Base-by-base conservation (phyloP, 2,888 invertebrate species). In the Melolontha melolontha region DNA sequence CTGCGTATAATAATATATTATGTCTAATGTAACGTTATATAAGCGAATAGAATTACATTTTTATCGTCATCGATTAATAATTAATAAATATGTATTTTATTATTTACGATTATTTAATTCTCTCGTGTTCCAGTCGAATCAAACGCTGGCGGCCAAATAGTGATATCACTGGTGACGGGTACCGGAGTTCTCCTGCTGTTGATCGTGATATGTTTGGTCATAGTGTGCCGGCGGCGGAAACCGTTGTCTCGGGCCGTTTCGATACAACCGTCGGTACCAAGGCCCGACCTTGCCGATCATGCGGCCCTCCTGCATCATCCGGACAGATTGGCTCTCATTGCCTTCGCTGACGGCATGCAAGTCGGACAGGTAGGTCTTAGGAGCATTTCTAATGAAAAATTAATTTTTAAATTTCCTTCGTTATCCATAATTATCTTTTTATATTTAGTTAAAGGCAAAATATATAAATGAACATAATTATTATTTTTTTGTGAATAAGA, bases 281-380 rank as follows among this genome's bases (percentile, higher is more conserved):
- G 75, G 44, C 74, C 77, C 54, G 78, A 76, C 72, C 73, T 78
- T 63, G 77, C 78, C 39, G 81, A 82, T 74, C 82, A 82, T 68
- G 79, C 80, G 5, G 77, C 78, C 47, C 76, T 82, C 29, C 72
- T 82, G 44, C 81, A 82, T 47, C 84, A 85, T 76, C 84, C 84
- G n/a, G 87, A 87, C 76, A 77, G 86, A 52, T 79, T 86, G 73
- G 85, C 86, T 39, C 79, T 87, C 69, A 86, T 87, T 71, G 86
- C 86, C 2, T 86, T 85, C 75, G 85, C 86, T 50, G 85, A 86
- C 73, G 85, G 84, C 6, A 80, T 84, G 47, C 83, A 84, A 73
- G 75, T 73, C 65, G 80, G 80, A 42, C 81, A 83, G 82, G 82
- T 83, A 75, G 74, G 75, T 70, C 17, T 29, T 6, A 4, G 16